Evolutionary conservation across 2,797 vertebrate species (phyloP), one percentile per base, ranked within the genome.

Genomic region (Lepidocolaptes lacrymiger): DNA sequence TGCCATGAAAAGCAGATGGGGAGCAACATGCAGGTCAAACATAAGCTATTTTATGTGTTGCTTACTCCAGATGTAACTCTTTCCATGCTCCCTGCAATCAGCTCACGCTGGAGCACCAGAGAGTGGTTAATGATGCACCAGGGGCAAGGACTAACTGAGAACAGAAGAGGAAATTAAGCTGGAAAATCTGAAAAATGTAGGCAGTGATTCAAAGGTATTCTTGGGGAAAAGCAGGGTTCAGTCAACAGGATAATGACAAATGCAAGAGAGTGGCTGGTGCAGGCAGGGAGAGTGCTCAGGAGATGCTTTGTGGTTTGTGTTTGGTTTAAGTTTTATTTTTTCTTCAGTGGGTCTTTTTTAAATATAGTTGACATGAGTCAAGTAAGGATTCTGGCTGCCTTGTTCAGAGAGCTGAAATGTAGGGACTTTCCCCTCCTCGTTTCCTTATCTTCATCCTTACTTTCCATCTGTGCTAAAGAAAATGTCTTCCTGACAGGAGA

Each of bases 181-280:
- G 88, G 88, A 86, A 94, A 95, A 81, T 83, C 32, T 89, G 69
- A 78, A 88, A 69, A 82, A 86, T 86, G n/a, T 27, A 78, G 93
- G 73, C 89, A 78, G 62, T 14, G 62, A 72, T 83, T 95, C 85
- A 83, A 4, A 88, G 28, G 73, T 80, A 2, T 82, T 94, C 23
- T 37, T 73, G 56, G 56, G 79, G 52, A 81, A 83, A 58, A 84
- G 51, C n/a, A 1, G 1, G 5, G 64, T 28, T 88, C 30, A 26
- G 2, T 88, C 0, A 12, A 21, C 10, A 27, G 26, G 52, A 39
- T n/a, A 9, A 55, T 48, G 14, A 16, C 14, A 71, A 55, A 46
- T 22, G 21, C 11, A 37, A 17, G n/a, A n/a, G 51, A 43, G 13
- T 2, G 34, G 9, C 43, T 67, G 72, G 24, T 21, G 6, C 1